Evolutionary conservation across 37 sponge, comb jelly and placozoan genomes (phyloP).

Genomic region (Cladorhizidae sp.): DNA sequence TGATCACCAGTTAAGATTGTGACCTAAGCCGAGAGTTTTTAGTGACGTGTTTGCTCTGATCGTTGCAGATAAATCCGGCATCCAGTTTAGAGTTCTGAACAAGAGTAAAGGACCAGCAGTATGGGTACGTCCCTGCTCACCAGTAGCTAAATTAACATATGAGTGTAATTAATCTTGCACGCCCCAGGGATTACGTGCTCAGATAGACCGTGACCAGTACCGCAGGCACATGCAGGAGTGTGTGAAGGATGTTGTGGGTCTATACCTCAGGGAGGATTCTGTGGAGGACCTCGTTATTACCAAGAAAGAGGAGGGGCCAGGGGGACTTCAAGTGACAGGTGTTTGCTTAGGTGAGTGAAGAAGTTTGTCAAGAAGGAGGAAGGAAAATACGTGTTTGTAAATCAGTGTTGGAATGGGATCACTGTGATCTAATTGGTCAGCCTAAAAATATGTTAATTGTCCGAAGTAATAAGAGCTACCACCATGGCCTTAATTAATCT

Average conservation of each 20-base stretch:
- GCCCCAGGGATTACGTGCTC: constrained; percentile 74
- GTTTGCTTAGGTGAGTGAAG: constrained; percentile 14
- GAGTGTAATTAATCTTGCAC: neutral
- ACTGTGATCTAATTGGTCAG: too few relatives aligned
- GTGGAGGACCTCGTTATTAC: constrained; percentile 65
- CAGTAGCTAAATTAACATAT: neutral
- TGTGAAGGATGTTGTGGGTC: constrained; percentile 12
- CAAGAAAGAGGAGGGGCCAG: neutral
- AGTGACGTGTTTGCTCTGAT: too few relatives aligned
- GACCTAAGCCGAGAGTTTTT: too few relatives aligned
- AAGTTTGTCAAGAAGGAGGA: neutral
- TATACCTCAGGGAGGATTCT: constrained; percentile 45
- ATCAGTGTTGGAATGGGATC: too few relatives aligned
- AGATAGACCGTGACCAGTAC: constrained; percentile 84
- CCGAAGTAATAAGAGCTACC: too few relatives aligned
- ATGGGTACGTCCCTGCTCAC: constrained; percentile 56
- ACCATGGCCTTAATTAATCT: too few relatives aligned
- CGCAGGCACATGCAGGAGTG: constrained; percentile 68
- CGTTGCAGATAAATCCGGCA: constrained; percentile 79
- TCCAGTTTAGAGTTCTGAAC: constrained; percentile 80
- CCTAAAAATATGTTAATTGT: too few relatives aligned
- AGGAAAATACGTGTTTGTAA: neutral
- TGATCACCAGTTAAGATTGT: too few relatives aligned
- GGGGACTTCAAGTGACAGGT: neutral
- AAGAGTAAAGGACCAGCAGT: constrained; percentile 84